Conservation (phyloP, 2,797 vertebrate genomes). For the Brachyalestes nurse region DNA sequence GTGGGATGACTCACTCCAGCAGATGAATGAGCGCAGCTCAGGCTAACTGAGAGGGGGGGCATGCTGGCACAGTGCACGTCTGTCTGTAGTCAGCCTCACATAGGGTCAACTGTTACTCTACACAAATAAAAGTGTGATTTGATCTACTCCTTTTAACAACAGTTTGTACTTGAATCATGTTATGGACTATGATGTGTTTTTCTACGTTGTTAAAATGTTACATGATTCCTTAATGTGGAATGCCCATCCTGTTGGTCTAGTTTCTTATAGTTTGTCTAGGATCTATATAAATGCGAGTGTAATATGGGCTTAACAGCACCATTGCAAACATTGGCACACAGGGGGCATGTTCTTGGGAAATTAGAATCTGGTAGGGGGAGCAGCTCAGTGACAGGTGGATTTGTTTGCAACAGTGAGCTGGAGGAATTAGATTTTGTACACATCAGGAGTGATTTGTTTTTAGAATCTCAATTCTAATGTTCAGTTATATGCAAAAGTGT, state of each 20-base stretch:
- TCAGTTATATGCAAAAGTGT: too few species aligned
- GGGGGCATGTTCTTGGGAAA: neutral
- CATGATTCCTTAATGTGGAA: neutral
- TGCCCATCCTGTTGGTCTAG: neutral
- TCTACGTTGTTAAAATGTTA: conserved; percentile 7
- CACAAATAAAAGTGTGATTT: conserved; percentile 17
- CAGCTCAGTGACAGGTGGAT: neutral
- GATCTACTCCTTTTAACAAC: conserved; percentile 3
- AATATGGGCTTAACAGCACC: conserved; percentile 12
- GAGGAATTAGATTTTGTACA: too few species aligned
- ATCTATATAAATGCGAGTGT: neutral
- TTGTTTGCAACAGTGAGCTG: conserved; percentile 2
- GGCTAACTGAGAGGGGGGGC: conserved; percentile 1
- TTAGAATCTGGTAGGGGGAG: neutral
- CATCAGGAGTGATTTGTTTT: neutral
- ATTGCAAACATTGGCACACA: conserved; percentile 3
- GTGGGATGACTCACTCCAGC: conserved; percentile 35
- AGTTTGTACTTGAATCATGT: conserved; percentile 10
- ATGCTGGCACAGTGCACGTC: conserved; percentile 4
- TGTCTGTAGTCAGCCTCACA: conserved; percentile 19
- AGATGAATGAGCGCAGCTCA: conserved; percentile 24
- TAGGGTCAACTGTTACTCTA: conserved; percentile 37
- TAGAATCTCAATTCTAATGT: neutral
- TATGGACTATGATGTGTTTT: conserved; percentile 9
- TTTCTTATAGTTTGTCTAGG: neutral